Conservation (phyloP, 2,797 vertebrate species). For the Macroramphosus scolopax region DNA sequence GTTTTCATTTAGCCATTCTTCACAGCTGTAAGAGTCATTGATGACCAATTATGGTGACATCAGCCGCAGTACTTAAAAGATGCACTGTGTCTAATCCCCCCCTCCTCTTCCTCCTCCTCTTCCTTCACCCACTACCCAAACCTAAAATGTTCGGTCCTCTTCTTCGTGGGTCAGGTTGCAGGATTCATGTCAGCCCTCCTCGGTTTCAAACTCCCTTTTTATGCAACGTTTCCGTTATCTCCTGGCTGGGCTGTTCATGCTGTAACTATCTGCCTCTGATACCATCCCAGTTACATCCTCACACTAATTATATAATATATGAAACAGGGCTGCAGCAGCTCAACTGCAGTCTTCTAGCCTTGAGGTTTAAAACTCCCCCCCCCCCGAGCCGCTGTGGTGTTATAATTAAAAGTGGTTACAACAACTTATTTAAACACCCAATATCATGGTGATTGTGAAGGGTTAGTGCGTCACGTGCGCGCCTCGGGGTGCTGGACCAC, state of each 20-base stretch:
- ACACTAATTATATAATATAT: slow-evolving; percentile 54
- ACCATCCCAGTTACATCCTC: slow-evolving; percentile 32
- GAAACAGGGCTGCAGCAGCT: slow-evolving; percentile 18
- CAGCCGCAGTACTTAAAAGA: slow-evolving; percentile 60
- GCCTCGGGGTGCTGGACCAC: not conserved
- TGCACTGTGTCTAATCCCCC: slow-evolving; percentile 36
- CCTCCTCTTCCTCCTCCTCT: not conserved
- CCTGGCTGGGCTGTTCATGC: slow-evolving; percentile 14
- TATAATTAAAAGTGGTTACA: slow-evolving; percentile 52
- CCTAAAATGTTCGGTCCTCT: too few relatives aligned
- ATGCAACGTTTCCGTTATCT: slow-evolving; percentile 7
- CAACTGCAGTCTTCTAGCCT: too few relatives aligned
- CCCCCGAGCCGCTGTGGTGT: slow-evolving; percentile 19
- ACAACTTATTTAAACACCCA: slow-evolving; percentile 20
- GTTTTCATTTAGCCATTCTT: slow-evolving; percentile 44
- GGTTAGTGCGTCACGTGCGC: slow-evolving; percentile 22
- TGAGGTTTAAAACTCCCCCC: slow-evolving; percentile 33
- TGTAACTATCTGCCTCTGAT: slow-evolving; percentile 14
- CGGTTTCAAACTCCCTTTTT: too few relatives aligned
- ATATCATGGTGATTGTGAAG: too few relatives aligned
- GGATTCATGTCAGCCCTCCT: slow-evolving; percentile 8
- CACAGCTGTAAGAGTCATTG: slow-evolving; percentile 44
- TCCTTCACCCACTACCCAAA: not conserved
- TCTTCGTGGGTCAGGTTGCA: too few relatives aligned
- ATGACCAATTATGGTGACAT: slow-evolving; percentile 69